Percentiles rank a stretch among this genome's conserved stretches.
phyloP scores from a whole-genome alignment of 2,113 vertebrate genomes.

The Aldabrachelys gigantea region DNA sequence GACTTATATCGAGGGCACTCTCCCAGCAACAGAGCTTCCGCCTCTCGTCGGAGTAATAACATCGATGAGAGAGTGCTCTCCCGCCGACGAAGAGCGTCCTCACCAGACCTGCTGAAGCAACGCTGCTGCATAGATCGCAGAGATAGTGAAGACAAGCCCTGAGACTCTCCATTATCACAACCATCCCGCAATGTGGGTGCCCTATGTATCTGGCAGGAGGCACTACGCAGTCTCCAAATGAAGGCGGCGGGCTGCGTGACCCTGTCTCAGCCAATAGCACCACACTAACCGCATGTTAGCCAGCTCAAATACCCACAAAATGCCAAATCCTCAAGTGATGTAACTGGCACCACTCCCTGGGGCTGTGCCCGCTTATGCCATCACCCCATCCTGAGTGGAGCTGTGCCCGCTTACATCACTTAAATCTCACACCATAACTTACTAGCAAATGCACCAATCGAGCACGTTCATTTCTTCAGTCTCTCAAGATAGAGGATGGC shows the following conservation, averaged over 20 bases:
- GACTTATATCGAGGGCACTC: too few species aligned
- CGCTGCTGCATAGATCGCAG: too few species aligned
- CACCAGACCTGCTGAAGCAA: too few species aligned
- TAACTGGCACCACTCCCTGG: fast-evolving
- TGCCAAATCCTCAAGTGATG: neutral
- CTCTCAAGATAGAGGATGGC: neutral
- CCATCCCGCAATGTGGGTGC: too few species aligned
- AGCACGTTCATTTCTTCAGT: neutral
- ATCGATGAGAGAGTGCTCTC: too few species aligned
- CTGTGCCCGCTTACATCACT: neutral
- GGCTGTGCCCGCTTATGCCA: fast-evolving
- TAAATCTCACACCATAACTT: fast-evolving
- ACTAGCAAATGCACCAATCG: neutral
- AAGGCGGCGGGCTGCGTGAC: neutral
- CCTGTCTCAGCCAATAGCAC: neutral
- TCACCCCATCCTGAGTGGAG: neutral
- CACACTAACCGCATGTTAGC: fast-evolving
- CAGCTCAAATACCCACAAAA: fast-evolving
- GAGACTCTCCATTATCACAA: neutral
- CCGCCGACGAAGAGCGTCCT: fast-evolving
- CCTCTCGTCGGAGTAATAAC: too few species aligned
- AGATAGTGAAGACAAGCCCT: too few species aligned
- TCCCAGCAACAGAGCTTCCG: too few species aligned
- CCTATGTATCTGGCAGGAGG: neutral
- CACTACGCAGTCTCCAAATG: neutral